Evolutionary conservation across 2,797 vertebrate genomes (phyloP).

Genomic region (Rhadinocentrus ornatus): DNA sequence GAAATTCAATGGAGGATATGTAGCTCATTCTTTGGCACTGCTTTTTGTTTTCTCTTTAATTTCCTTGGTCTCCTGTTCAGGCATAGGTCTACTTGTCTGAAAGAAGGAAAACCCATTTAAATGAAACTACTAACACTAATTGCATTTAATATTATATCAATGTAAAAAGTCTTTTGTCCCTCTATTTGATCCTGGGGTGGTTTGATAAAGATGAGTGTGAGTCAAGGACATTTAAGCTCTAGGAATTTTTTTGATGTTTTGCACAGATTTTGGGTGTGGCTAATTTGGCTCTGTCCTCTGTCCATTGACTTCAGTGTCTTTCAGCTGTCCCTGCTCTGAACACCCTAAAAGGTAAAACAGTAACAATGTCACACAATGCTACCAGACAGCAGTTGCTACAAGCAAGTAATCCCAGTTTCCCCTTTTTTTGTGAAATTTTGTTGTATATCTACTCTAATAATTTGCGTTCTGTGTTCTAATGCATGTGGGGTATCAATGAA

Average conservation of each 20-base stretch:
- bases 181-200: slow-evolving; percentile 10
- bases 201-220: slow-evolving; percentile 19
- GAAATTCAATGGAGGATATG: slow-evolving; percentile 32
- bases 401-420: no score
- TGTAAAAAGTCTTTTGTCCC: slow-evolving; percentile 47
- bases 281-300: no score
- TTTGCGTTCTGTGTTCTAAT: no score
- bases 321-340: no score
- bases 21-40: background rate
- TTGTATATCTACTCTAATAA: no score
- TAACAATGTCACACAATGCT: no score
- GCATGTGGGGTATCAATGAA: no score
- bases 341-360: no score
- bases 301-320: no score
- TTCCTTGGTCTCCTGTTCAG: slow-evolving; percentile 36
- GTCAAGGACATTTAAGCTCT: background rate
- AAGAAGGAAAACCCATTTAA: slow-evolving; percentile 27
- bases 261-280: no score
- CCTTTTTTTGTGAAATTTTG: no score
- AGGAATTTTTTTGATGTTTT: slow-evolving; percentile 7
- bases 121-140: slow-evolving; percentile 26
- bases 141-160: slow-evolving; percentile 35
- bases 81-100: slow-evolving; percentile 33
- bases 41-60: background rate
- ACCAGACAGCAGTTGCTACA: no score